Base-by-base conservation (phyloP, 2,113 vertebrate genomes). In the Peromyscus maniculatus region DNA sequence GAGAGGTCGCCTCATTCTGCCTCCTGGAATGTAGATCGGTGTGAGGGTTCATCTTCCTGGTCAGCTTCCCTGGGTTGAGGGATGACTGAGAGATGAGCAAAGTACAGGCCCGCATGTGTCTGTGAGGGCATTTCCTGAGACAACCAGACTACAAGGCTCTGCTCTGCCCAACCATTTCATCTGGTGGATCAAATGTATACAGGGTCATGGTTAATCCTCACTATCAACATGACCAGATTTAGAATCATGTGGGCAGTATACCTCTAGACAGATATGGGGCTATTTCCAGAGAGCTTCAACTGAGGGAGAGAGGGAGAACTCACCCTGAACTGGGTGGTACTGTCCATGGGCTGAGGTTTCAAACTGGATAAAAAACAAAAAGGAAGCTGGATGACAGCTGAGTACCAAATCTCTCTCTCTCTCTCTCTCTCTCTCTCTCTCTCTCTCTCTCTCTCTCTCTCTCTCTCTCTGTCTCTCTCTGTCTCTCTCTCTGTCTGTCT, bases 361-460 rank as follows among this genome's bases (percentile, higher is more conserved):
- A 89, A n/a, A 89, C 0, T 57, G 52, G 28, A 89, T 26, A 19
- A 19, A 39, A 43, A 12, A 57, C 7, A 57, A 72, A 71, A 22
- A n/a, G 17, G 19, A 74, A 84, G 24, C 24, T 83, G 49, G 31
- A 12, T 4, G 24, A 3, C 67, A 72, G 21, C 7, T 39, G 67
- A 82, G 8, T 72, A 24, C 5, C 52, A 57, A 57, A 22, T 39
- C n/a, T 62, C 5, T n/a, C 33, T n/a, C 21, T 31, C 15, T 52
- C 46, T 17, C 13, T 49, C 75, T 71, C 5, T 71, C 15, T 36
- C 0, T 17, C 13, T 49, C 13, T 33, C 28, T 69, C 28, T 43
- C 19, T n/a, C 1, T 12, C 31, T 36, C 0, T 55, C 8, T 11
- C 2, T 36, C 0, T 59, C 16, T 80, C 7, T 57, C 3, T 80